These are phyloP conservation scores for Stegodyphus mimosarum DNA, from an alignment of 1,140 invertebrate species.

Conservation along the genomic window DNA sequence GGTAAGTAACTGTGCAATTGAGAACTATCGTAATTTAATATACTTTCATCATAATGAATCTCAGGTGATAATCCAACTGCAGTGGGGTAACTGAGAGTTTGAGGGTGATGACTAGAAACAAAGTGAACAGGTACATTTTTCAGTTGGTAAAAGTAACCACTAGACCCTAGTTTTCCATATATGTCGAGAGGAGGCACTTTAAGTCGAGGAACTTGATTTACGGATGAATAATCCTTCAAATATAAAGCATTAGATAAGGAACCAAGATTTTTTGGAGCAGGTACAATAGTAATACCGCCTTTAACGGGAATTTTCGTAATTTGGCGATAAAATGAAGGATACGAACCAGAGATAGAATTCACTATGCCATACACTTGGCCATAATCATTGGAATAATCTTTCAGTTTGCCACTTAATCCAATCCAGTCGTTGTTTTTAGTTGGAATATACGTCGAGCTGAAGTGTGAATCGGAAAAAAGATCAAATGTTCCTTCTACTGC, in stretches of 20 bases:
- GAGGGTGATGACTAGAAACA: no score
- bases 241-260: no score
- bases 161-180: no score
- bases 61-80: no score
- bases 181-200: neutral
- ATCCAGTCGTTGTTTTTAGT: neutral
- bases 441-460: neutral
- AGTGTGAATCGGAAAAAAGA: neutral
- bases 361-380: neutral
- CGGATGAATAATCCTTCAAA: no score
- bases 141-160: no score
- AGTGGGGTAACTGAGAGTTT: no score
- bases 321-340: conserved; percentile 13
- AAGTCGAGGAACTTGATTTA: no score
- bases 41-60: no score
- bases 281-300: conserved; percentile 38
- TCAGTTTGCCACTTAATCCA: conserved; percentile 12
- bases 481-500: conserved; percentile 19
- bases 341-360: neutral
- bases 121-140: no score
- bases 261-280: conserved; percentile 14
- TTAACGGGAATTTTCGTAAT: conserved; percentile 35
- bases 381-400: neutral
- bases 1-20: no score
- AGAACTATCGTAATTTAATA: no score